phyloP scores from a whole-genome alignment of 2,797 vertebrate genomes.

The Knipowitschia caucasica region DNA sequence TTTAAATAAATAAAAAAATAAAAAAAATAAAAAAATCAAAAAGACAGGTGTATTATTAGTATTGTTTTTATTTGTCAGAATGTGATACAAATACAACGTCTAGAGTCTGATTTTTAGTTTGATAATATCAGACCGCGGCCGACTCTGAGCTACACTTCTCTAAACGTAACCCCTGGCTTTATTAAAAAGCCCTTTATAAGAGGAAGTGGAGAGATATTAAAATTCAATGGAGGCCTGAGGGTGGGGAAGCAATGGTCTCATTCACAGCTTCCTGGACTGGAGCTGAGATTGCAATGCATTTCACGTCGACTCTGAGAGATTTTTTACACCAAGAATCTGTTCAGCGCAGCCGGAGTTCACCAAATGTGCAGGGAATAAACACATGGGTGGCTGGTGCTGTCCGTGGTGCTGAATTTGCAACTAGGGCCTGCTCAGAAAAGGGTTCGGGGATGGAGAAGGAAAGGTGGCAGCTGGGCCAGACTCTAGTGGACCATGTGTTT shows the following conservation, averaged over 20 bases:
- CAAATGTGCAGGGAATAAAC: background rate
- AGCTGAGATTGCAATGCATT: background rate
- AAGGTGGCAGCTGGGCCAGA: no score
- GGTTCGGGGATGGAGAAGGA: background rate
- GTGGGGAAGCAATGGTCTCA: background rate
- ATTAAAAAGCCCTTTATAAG: background rate
- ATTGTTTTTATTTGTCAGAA: slow-evolving; percentile 21
- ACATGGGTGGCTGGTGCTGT: background rate
- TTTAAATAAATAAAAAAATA: no score
- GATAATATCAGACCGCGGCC: background rate
- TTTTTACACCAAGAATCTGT: background rate
- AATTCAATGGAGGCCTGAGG: slow-evolving; percentile 1
- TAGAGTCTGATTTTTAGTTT: background rate
- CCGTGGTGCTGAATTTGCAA: background rate
- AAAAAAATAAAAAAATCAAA: no score
- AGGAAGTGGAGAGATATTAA: background rate
- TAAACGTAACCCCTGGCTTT: background rate
- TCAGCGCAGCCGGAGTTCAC: background rate
- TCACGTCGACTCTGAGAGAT: background rate
- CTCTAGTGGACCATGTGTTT: no score
- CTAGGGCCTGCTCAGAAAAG: background rate
- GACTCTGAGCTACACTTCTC: background rate
- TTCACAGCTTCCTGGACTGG: background rate
- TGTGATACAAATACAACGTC: slow-evolving; percentile 7
- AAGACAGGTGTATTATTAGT: no score